Evolutionary conservation across 2,888 invertebrate genomes (phyloP).

Genomic region (Lithophane leautieri): DNA sequence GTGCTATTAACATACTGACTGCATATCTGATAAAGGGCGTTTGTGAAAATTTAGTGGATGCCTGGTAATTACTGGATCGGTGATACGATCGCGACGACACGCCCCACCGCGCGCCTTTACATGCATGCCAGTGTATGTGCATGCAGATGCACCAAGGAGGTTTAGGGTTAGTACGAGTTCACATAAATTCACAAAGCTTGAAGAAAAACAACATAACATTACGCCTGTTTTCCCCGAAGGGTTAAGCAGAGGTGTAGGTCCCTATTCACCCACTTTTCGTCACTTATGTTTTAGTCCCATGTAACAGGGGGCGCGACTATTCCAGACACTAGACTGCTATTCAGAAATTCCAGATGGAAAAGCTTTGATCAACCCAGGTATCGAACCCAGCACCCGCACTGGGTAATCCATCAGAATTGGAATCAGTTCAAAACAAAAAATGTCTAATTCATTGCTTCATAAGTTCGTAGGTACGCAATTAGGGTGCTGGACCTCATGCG

Average conservation of each 20-base stretch:
- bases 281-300: not conserved
- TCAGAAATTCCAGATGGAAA: not conserved
- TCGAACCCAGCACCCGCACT: not conserved
- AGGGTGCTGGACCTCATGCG: not conserved
- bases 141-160: slow-evolving; percentile 45
- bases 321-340: not conserved
- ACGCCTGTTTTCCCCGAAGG: not conserved
- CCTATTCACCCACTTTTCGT: not conserved
- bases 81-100: slow-evolving; percentile 83
- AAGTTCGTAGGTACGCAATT: no score
- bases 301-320: not conserved
- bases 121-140: slow-evolving; percentile 67
- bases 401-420: no score
- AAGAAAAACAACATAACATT: not conserved
- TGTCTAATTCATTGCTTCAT: no score
- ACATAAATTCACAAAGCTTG: not conserved
- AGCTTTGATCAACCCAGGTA: not conserved
- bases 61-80: slow-evolving; percentile 81
- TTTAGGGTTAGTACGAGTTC: slow-evolving; percentile 1
- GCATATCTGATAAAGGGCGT: slow-evolving; percentile 83
- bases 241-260: not conserved
- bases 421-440: no score
- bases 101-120: slow-evolving; percentile 76
- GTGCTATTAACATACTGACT: slow-evolving; percentile 85
- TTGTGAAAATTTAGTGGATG: slow-evolving; percentile 88